phyloP scores from a whole-genome alignment of 2,113 vertebrate species.

The Cricetomys ansorgei region DNA sequence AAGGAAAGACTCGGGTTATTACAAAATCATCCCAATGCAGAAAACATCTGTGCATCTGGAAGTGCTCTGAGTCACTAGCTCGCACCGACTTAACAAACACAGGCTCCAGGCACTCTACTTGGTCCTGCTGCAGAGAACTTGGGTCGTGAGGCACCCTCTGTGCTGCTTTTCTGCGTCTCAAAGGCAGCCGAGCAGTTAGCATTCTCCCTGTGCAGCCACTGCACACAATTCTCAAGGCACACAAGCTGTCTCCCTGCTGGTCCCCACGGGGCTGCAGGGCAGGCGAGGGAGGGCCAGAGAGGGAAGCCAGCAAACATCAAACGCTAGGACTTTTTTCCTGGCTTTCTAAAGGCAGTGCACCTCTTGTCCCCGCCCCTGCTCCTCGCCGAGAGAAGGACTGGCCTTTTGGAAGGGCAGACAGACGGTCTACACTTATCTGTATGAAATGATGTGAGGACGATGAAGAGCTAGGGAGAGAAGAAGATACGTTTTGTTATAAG shows the following conservation, averaged over 20 bases:
- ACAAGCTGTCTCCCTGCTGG: conserved; percentile 51
- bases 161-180: neutral
- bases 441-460: conserved; percentile 52
- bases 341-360: conserved; percentile 34
- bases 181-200: neutral
- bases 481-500: conserved; percentile 36
- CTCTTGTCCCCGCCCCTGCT: neutral
- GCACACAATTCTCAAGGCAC: conserved; percentile 50
- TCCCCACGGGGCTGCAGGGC: conserved; percentile 10
- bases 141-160: neutral
- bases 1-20: neutral
- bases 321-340: conserved; percentile 47
- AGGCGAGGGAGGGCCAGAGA: neutral
- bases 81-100: conserved; percentile 29
- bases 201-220: neutral
- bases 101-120: neutral
- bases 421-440: conserved; percentile 50
- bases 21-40: conserved; percentile 41
- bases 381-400: conserved; percentile 46
- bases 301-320: conserved; percentile 59
- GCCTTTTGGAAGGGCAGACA: conserved; percentile 66
- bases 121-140: neutral
- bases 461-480: conserved; percentile 32
- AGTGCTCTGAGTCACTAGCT: conserved; percentile 27
- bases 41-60: conserved; percentile 32